Evolutionary conservation across 2,888 invertebrate species (phyloP).

Genomic region (Tenodera sinensis): DNA sequence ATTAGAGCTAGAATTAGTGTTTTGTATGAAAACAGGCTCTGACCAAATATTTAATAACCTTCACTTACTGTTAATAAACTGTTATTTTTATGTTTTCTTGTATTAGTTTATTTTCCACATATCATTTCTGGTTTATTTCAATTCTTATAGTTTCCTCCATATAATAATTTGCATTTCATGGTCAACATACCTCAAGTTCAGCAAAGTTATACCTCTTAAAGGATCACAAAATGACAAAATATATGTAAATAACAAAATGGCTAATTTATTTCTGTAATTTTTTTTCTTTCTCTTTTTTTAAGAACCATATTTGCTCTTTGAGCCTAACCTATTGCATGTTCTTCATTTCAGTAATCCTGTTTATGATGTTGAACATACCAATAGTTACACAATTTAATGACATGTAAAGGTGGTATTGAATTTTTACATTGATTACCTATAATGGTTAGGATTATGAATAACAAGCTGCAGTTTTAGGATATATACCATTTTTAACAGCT

Average conservation of each 20-base stretch:
- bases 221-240: neutral
- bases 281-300: too few relatives aligned
- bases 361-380: too few relatives aligned
- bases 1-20: neutral
- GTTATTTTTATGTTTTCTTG: conserved; percentile 6
- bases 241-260: neutral
- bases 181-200: neutral
- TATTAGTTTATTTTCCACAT: neutral
- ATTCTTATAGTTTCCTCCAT: neutral
- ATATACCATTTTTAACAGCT: too few relatives aligned
- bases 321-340: neutral
- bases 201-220: neutral
- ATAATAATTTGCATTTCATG: neutral
- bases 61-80: conserved; percentile 15
- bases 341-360: neutral
- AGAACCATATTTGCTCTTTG: neutral
- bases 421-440: too few relatives aligned
- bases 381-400: too few relatives aligned
- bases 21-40: neutral
- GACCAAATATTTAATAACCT: neutral
- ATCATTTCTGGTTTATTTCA: neutral
- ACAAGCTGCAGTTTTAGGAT: too few relatives aligned
- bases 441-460: too few relatives aligned
- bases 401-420: too few relatives aligned
- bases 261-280: neutral